Evolutionary conservation across 2,888 invertebrate species (phyloP), one percentile per base, ranked within the genome.

Genomic region (Apomyelois bistriatella): DNA sequence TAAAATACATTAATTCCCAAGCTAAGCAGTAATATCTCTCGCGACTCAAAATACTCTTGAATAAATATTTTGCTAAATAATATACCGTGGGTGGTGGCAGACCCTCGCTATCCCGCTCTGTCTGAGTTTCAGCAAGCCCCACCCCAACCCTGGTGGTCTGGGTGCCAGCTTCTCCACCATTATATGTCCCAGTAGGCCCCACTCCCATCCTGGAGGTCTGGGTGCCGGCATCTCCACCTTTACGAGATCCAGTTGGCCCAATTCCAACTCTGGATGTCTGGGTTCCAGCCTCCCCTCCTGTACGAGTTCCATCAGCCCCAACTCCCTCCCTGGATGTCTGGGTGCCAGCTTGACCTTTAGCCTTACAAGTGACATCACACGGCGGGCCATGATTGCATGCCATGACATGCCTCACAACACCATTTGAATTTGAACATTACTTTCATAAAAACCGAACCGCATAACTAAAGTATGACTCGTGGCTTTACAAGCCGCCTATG

Each of bases 361-460:
- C 1, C n/a, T 36, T 36, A 40, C 40, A 40, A 9, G 16, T 40
- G 8, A 9, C 6, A 9, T 40, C 40, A 15, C 40, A 40, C 0
- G 40, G 40, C 5, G 46, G 46, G 1, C 32, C 46, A 32, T 9
- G 7, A 5, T 13, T 30, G 46, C 46, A 46, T 12, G 46, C 32
- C 32, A 32, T 32, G 7, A 32, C 46, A 46, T 32, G 16, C 9
- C 30, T 16, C 46, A 32, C 46, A 46, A 15, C 42, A 28, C 42
- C 36, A 47, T 10, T 53, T 53, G 48, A 48, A 54, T 55, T 58
- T 65, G 53, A 12, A 12, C 6, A 10, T 1, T 3, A 3, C 3
- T 36, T n/a, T 36, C 3, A 10, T n/a, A 3, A 10, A 3, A 3
- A 3, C 10, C 10, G 36, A n/a, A 10, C n/a, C 8, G 36, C 36